A percentile compares a stretch with the other conserved stretches of the same genome.
These are phyloP conservation scores for Linyphia triangularis DNA, from an alignment of 2,888 invertebrate genomes.

Conservation along the genomic window DNA sequence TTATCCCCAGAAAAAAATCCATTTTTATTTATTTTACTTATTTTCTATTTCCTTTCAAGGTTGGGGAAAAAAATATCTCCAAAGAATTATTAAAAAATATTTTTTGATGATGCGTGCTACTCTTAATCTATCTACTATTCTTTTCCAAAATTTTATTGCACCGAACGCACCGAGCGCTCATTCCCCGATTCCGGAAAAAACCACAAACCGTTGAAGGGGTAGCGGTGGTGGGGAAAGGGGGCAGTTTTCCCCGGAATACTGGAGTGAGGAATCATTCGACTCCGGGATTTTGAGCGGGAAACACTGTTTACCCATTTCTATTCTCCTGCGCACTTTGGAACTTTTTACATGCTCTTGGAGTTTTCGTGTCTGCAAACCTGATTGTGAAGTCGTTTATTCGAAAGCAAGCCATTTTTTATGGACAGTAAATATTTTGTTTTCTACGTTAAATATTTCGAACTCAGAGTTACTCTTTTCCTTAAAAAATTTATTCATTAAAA, in stretches of 20 bases:
- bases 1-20: too few relatives aligned
- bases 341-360: neutral
- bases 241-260: conserved; percentile 34
- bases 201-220: conserved; percentile 20
- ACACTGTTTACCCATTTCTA: neutral
- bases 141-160: neutral
- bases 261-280: conserved; percentile 53
- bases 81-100: too few relatives aligned
- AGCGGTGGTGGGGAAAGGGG: conserved; percentile 1
- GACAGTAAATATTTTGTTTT: neutral
- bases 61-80: too few relatives aligned
- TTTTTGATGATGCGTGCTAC: neutral
- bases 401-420: neutral
- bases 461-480: too few relatives aligned
- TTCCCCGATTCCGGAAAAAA: conserved; percentile 49
- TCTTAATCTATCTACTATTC: neutral
- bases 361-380: neutral
- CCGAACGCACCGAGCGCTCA: conserved; percentile 14
- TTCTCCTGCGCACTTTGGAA: neutral
- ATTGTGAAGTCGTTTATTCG: neutral
- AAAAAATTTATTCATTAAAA: too few relatives aligned
- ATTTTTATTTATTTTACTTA: too few relatives aligned
- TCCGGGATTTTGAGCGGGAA: conserved; percentile 61
- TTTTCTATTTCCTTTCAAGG: too few relatives aligned
- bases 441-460: neutral